Percentiles rank a stretch among this genome's conserved stretches.
These are phyloP conservation scores for Bombycilla garrulus DNA, from an alignment of 2,113 vertebrate genomes.

Conservation along the genomic window DNA sequence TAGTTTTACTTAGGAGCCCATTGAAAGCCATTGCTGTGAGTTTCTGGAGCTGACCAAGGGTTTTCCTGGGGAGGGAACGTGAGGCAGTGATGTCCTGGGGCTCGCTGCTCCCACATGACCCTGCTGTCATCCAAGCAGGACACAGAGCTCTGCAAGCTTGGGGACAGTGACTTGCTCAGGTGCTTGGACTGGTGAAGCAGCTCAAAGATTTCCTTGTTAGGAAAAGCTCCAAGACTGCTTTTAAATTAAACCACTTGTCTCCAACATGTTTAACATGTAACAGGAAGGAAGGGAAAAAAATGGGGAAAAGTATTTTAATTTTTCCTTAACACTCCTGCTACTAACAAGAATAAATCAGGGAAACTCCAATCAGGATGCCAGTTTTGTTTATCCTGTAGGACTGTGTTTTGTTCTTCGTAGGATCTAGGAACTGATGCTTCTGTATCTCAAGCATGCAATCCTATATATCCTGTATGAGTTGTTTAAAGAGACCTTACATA, in stretches of 20 bases:
- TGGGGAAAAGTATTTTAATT: not conserved
- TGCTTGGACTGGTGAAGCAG: rapidly evolving
- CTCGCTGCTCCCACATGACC: not conserved
- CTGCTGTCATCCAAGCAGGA: not conserved
- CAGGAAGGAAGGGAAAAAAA: not conserved
- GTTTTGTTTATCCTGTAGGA: not conserved
- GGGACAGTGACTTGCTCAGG: not conserved
- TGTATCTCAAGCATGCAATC: not conserved
- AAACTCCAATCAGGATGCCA: not conserved
- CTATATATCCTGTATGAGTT: not conserved
- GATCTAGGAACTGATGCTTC: not conserved
- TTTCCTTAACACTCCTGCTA: not conserved
- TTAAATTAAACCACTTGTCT: not conserved
- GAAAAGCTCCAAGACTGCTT: not conserved
- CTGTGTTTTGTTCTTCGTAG: not conserved
- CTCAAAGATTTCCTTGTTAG: not conserved
- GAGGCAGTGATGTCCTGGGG: not conserved
- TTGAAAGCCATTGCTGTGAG: not conserved
- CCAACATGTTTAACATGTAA: not conserved
- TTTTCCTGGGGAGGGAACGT: not conserved
- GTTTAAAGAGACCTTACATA: conserved; percentile 15
- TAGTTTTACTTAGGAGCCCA: not conserved
- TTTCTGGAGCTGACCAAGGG: not conserved
- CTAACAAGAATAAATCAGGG: not conserved
- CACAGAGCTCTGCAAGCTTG: not conserved